A percentile compares a stretch with the other conserved stretches of the same genome.
Conservation (phyloP, 2,888 invertebrate genomes). For the Agonum fuliginosum region DNA sequence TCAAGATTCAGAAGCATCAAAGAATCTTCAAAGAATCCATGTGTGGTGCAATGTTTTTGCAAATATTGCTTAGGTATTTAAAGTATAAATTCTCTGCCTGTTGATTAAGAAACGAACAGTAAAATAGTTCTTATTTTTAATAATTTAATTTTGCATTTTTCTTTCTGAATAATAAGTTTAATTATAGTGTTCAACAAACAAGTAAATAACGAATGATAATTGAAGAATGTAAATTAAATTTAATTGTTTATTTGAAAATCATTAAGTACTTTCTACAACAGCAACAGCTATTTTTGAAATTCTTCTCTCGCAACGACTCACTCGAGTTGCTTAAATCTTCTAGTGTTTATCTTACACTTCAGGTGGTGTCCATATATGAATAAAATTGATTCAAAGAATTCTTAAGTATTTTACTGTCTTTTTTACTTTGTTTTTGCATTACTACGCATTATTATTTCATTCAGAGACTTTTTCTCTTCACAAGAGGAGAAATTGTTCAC, state of each 20-base stretch:
- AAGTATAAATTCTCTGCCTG: too few species aligned
- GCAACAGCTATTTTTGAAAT: slow-evolving; percentile 47
- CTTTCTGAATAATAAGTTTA: too few species aligned
- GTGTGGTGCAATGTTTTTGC: too few species aligned
- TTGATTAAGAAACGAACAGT: too few species aligned
- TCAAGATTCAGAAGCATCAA: too few species aligned
- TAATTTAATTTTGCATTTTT: too few species aligned
- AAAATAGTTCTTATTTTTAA: too few species aligned
- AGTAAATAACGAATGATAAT: slow-evolving; percentile 26
- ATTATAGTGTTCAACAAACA: too few species aligned
- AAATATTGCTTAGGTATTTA: too few species aligned
- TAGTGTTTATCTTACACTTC: slow-evolving; percentile 51
- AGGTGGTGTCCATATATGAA: slow-evolving; percentile 46
- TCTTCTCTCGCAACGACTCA: slow-evolving; percentile 23
- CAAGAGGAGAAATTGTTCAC: too few species aligned
- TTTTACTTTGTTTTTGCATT: slow-evolving; percentile 36
- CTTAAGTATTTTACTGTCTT: slow-evolving; percentile 19
- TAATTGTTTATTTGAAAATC: slow-evolving; percentile 51
- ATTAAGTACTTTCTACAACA: slow-evolving; percentile 50
- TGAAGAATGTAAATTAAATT: slow-evolving; percentile 48
- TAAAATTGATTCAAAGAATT: slow-evolving; percentile 50
- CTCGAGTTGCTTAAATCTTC: slow-evolving; percentile 48
- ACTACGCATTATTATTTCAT: slow-evolving; percentile 10
- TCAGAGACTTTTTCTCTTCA: not conserved
- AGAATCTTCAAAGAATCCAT: too few species aligned